A percentile compares a stretch with the other conserved stretches of the same genome.
phyloP scores from a whole-genome alignment of 2,888 invertebrate species.

The Synergus japonicus region DNA sequence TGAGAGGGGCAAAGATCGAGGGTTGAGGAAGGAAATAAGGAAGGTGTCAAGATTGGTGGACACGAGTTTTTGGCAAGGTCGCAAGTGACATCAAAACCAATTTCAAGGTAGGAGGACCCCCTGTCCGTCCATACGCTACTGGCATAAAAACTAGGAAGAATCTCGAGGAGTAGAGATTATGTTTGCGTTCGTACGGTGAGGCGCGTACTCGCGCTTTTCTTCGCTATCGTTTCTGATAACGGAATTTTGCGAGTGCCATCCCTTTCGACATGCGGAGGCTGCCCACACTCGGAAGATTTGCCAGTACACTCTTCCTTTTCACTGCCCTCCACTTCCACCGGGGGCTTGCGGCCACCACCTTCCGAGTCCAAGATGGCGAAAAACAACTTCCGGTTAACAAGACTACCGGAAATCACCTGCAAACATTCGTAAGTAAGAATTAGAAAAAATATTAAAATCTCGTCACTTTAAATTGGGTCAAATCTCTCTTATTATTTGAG shows the following conservation, averaged over 20 bases:
- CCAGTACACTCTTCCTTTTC: background rate
- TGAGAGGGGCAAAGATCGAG: slow-evolving; percentile 33
- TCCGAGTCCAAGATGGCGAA: slow-evolving; percentile 7
- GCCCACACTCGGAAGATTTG: slow-evolving; percentile 6
- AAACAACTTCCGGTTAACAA: background rate
- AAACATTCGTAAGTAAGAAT: slow-evolving; percentile 27
- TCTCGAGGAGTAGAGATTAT: slow-evolving; percentile 1
- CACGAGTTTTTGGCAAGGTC: slow-evolving; percentile 15
- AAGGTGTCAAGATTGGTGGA: background rate
- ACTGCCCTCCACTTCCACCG: background rate
- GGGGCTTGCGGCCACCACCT: background rate
- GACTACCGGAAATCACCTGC: background rate
- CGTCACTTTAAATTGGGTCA: no score
- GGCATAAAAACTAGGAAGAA: slow-evolving; percentile 6
- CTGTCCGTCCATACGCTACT: background rate
- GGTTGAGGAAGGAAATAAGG: slow-evolving; percentile 26
- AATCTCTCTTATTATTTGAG: no score
- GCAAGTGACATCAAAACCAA: background rate
- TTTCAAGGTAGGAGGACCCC: background rate
- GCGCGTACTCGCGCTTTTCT: slow-evolving; percentile 35
- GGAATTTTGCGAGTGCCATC: slow-evolving; percentile 25
- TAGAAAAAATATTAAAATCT: no score
- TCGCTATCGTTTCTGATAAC: slow-evolving; percentile 19
- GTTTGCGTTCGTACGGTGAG: slow-evolving; percentile 22
- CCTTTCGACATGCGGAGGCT: slow-evolving; percentile 24